Base-by-base conservation (phyloP, 2,797 vertebrate species). In the Lithobates pipiens region DNA sequence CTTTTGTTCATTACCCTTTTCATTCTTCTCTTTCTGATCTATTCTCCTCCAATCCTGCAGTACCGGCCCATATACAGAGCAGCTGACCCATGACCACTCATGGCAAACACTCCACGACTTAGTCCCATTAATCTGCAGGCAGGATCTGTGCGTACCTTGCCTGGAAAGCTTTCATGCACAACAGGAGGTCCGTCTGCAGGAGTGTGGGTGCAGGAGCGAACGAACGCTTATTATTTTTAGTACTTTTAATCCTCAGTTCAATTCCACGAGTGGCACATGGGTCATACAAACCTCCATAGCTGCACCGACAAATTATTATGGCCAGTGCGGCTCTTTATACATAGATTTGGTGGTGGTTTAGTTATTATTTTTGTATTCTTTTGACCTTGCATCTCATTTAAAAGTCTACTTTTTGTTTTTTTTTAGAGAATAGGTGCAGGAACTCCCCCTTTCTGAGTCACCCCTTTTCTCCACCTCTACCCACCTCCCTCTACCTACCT, bases 81-180 rank as follows among this genome's bases (percentile, higher is more conserved):
- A 2, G 5, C n/a, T 82, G 70, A 63, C 69, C 79, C 69, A 11
- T 10, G 32, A 27, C 36, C 34, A 11, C 8, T n/a, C 10, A 63
- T 74, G 34, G 39, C 50, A 25, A 54, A 23, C 23, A n/a, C 54
- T 27, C 54, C 13, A 5, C 0, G 3, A 10, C 11, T 57, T 18
- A 29, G 16, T 32, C 50, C 69, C 42, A 63, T 81, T 81, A 81
- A 32, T 73, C 32, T 73, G 69, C 69, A 61, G 50, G 25, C 36
- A 27, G 63, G 39, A n/a, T 68, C 61, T 23, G 77, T 44, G 39
- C 29, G 9, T 11, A 63, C 70, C 32, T 63, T 29, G 21, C 34
- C 54, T 74, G 79, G 10, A 36, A 82, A 34, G n/a, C 50, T 21
- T 44, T 82, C 80, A 82, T 63, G 80, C 36, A 15, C 34, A 80